A percentile compares a stretch with the other conserved stretches of the same genome.
Evolutionary conservation across 2,797 vertebrate species (phyloP).

Genomic region (Prionace glauca): DNA sequence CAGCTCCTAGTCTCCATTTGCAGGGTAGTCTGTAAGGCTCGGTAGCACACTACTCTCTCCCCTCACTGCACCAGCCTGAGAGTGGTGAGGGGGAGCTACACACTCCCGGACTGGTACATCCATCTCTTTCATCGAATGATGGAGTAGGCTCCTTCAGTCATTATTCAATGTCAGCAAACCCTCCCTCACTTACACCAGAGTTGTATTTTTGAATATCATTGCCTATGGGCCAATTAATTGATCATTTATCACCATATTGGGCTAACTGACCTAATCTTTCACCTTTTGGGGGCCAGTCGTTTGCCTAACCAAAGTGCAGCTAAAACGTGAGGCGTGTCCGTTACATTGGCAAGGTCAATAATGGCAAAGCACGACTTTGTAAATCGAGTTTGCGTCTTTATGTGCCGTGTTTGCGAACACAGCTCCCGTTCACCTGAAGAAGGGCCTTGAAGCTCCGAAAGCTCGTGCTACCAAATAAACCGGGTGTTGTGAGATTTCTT

Average conservation of each 20-base stretch:
- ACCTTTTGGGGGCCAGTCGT: not conserved
- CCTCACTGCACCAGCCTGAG: not conserved
- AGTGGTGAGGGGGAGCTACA: not conserved
- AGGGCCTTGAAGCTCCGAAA: too few species aligned
- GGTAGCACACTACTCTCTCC: not conserved
- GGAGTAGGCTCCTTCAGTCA: not conserved
- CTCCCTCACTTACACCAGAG: not conserved
- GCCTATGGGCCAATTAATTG: not conserved
- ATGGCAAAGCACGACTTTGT: not conserved
- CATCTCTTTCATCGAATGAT: not conserved
- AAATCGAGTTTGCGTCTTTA: too few species aligned
- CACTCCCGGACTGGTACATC: not conserved
- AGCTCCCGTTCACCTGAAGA: too few species aligned
- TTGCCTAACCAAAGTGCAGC: not conserved
- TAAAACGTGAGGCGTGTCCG: not conserved
- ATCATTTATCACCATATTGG: not conserved
- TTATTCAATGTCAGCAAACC: slow-evolving; percentile 13
- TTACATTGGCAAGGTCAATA: not conserved
- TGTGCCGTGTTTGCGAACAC: too few species aligned
- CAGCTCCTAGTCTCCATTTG: not conserved
- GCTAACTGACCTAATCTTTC: not conserved
- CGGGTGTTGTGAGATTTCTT: too few species aligned
- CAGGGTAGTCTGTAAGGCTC: not conserved
- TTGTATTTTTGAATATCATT: not conserved
- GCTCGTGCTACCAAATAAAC: too few species aligned